Conservation (phyloP, 2,113 vertebrate genomes). For the Spizaetus ornatus region DNA sequence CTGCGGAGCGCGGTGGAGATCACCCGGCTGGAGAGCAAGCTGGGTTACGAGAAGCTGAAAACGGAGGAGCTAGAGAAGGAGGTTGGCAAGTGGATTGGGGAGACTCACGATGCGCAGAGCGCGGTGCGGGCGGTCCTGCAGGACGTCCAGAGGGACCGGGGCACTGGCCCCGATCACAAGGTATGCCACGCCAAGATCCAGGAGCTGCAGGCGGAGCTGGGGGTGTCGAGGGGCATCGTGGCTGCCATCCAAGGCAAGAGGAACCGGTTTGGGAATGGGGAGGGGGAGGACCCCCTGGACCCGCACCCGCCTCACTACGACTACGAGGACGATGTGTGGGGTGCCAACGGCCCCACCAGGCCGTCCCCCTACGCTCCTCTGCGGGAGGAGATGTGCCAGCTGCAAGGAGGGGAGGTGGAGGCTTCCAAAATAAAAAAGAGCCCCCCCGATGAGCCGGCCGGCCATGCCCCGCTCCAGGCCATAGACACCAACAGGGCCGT, state of each 20-base stretch:
- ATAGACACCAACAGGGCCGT: slow-evolving; percentile 42
- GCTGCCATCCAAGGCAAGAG: slow-evolving; percentile 59
- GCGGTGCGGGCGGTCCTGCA: slow-evolving; percentile 52
- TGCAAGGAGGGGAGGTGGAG: neutral
- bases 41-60: slow-evolving; percentile 57
- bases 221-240: slow-evolving; percentile 46
- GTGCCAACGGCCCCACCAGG: slow-evolving; percentile 27
- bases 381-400: neutral
- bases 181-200: slow-evolving; percentile 55
- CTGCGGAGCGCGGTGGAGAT: slow-evolving; percentile 51
- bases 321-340: slow-evolving; percentile 57
- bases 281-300: slow-evolving; percentile 34
- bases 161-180: slow-evolving; percentile 7
- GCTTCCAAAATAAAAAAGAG: neutral
- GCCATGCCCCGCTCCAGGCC: neutral
- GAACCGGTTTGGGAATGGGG: neutral
- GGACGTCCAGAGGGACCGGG: slow-evolving; percentile 43
- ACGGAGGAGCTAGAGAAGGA: slow-evolving; percentile 55
- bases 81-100: slow-evolving; percentile 54
- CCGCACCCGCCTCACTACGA: neutral
- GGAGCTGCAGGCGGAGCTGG: slow-evolving; percentile 60
- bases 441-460: neutral
- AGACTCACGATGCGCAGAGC: slow-evolving; percentile 41
- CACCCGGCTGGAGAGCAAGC: slow-evolving; percentile 45
- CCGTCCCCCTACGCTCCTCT: neutral